Evolutionary conservation across 2,113 vertebrate species (phyloP).

Genomic region (Podocnemis expansa): DNA sequence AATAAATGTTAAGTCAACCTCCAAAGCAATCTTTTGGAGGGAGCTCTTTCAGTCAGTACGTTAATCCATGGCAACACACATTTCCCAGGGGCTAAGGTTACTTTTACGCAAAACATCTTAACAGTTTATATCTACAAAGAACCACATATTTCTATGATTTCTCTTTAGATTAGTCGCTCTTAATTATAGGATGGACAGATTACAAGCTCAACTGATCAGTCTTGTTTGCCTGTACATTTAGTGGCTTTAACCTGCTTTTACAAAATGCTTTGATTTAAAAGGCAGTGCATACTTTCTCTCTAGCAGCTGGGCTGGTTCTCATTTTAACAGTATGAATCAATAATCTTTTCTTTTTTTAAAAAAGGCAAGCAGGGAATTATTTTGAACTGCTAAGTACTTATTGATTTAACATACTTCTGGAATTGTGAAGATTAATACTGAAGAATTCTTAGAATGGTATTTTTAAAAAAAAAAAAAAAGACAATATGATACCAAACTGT

Average conservation of each 20-base stretch:
- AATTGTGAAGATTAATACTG: constrained; percentile 20
- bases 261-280: constrained; percentile 52
- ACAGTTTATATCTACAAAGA: background rate
- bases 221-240: constrained; percentile 23
- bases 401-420: constrained; percentile 59
- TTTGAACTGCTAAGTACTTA: constrained; percentile 29
- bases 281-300: constrained; percentile 35
- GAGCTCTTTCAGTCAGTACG: constrained; percentile 48
- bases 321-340: constrained; percentile 64
- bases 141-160: constrained; percentile 37
- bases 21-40: constrained; percentile 50
- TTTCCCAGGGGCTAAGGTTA: constrained; percentile 48
- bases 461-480: background rate
- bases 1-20: constrained; percentile 36
- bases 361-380: constrained; percentile 47
- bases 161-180: constrained; percentile 13
- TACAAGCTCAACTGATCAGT: constrained; percentile 5
- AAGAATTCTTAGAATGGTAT: background rate
- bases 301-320: constrained; percentile 46
- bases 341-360: constrained; percentile 26
- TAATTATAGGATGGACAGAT: constrained; percentile 39
- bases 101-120: constrained; percentile 25
- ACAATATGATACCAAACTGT: background rate
- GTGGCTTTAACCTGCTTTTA: constrained; percentile 47
- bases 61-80: constrained; percentile 35